phyloP scores from a whole-genome alignment of 2,113 vertebrate genomes.

The Catharus bicknelli region DNA sequence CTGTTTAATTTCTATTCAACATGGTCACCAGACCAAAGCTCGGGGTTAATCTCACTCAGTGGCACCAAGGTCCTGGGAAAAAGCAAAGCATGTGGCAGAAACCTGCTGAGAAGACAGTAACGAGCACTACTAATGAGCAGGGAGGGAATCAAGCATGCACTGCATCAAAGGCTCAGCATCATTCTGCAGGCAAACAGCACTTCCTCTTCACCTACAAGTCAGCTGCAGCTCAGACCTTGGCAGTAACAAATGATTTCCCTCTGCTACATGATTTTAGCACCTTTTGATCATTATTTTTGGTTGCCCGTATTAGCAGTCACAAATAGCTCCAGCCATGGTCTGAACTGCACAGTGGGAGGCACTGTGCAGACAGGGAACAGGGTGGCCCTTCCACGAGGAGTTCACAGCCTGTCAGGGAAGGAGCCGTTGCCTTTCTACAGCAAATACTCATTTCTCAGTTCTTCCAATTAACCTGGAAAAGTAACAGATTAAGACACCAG shows the following conservation, averaged over 20 bases:
- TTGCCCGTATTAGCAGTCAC: neutral
- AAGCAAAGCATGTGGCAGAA: neutral
- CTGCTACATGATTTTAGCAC: accelerated
- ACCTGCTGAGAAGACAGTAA: constrained; percentile 36
- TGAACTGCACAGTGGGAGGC: accelerated
- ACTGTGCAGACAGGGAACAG: neutral
- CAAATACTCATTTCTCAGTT: neutral
- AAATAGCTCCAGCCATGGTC: neutral
- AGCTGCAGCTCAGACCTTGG: neutral
- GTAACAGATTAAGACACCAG: neutral
- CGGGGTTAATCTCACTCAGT: neutral
- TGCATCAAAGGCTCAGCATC: neutral
- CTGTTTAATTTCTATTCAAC: constrained; percentile 17
- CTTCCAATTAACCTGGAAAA: neutral
- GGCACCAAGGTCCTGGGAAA: constrained; percentile 30
- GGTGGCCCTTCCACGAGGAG: neutral
- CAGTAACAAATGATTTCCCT: neutral
- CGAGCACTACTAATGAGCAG: constrained; percentile 15
- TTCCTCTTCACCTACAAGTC: neutral
- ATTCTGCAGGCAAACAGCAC: neutral
- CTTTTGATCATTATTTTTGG: neutral
- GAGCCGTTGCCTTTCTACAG: neutral
- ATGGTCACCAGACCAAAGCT: constrained; percentile 19
- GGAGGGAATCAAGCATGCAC: neutral
- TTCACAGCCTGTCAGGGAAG: neutral